Evolutionary conservation across 2,797 vertebrate genomes (phyloP), one percentile per base, ranked within the genome.

Genomic region (Xenentodon cancila): DNA sequence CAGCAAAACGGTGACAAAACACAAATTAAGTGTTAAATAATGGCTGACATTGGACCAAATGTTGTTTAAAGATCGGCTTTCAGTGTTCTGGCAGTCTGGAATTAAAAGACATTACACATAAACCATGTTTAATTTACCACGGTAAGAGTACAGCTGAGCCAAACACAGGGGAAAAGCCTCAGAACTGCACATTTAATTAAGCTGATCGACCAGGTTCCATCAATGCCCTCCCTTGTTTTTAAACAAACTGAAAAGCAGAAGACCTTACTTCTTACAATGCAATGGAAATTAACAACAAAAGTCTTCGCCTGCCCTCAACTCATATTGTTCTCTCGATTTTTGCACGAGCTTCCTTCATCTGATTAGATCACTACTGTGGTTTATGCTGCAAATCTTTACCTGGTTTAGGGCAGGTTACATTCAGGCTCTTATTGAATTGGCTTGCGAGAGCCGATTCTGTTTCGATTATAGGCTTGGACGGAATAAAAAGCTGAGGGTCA

Each of bases 101-200:
- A 48, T 58, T 61, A 63, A 70, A 74, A 71, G 40, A 61, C 47
- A 58, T 67, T 12, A 40, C 37, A 40, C 37, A 40, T 40, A 47
- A 53, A 53, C 45, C 50, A 6, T 45, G 57, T 53, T 77, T 59
- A 61, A 75, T 44, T 65, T 21, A 71, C 11, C 58, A 59, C 47
- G 21, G 69, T 30, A 40, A 58, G 45, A 55, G 6, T 51, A 18
- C 59, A 53, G 18, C 9, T 9, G 27, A 61, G 51, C 19, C 46
- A 34, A 63, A 54, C 49, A 17, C 53, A 5, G n/a, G 44, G 70
- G 51, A 54, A 68, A 66, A 61, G 0, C 0, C 40, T 59, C 0
- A n/a, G 18, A 64, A 45, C 40, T 12, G 47, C 67, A 68, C 68
- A 52, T 79, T 59, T 62, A 67, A 78, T 81, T 50, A 62, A 47